Conservation (phyloP, 2,888 invertebrate species). For the Sialis fuliginosa region DNA sequence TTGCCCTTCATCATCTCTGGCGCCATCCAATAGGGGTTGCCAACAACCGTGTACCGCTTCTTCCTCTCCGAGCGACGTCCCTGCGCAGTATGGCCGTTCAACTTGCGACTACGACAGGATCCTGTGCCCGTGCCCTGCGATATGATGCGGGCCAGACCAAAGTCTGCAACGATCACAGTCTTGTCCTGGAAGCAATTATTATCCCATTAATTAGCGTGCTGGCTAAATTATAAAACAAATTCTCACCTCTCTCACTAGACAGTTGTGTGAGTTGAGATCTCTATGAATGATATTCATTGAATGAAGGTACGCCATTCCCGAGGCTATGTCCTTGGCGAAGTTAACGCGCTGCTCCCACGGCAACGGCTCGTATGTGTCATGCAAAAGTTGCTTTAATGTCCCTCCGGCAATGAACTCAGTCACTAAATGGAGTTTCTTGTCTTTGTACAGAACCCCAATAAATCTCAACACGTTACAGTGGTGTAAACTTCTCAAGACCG, state of each 20-base stretch:
- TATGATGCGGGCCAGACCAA: constrained; percentile 77
- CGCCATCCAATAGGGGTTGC: constrained; percentile 98
- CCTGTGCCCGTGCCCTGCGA: constrained; percentile 25
- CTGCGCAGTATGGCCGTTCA: constrained; percentile 18
- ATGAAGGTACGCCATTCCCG: constrained; percentile 88
- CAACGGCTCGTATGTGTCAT: constrained; percentile 47
- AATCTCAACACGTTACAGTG: constrained; percentile 84
- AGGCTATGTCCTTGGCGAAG: constrained; percentile 80
- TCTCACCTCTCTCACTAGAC: constrained; percentile 64
- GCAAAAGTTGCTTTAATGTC: constrained; percentile 69
- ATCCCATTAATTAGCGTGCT: no score
- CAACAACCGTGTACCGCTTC: constrained; percentile 88
- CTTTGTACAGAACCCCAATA: constrained; percentile 85
- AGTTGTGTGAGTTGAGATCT: constrained; percentile 91
- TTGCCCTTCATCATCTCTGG: constrained; percentile 97
- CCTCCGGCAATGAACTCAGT: constrained; percentile 90
- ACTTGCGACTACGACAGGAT: constrained; percentile 13
- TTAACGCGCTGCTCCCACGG: constrained; percentile 68
- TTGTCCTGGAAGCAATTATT: constrained; percentile 48
- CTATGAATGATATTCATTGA: constrained; percentile 89
- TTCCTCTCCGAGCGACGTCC: constrained; percentile 44
- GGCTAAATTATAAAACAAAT: neutral
- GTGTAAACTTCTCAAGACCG: constrained; percentile 71
- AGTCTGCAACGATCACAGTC: constrained; percentile 89
- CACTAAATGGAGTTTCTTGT: constrained; percentile 76